These are phyloP conservation scores for Brachionus angularis DNA, from an alignment of 1,140 invertebrate genomes.

Conservation along the genomic window DNA sequence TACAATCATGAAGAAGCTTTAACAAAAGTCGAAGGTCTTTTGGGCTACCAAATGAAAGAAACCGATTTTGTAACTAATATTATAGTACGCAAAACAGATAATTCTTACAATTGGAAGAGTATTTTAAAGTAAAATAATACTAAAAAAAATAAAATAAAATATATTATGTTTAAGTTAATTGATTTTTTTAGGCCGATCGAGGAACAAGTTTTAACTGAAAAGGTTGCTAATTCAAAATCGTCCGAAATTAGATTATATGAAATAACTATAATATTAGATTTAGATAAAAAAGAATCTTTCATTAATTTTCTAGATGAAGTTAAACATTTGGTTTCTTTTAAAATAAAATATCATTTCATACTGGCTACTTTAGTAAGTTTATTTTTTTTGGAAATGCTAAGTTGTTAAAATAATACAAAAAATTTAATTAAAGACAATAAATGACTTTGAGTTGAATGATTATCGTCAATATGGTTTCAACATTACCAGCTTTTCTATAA, in stretches of 20 bases:
- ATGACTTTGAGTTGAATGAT: background rate
- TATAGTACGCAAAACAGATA: slow-evolving; percentile 13
- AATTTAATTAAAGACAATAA: slow-evolving; percentile 2
- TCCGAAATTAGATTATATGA: slow-evolving; percentile 5
- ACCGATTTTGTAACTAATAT: slow-evolving; percentile 27
- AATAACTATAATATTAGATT: slow-evolving; percentile 23
- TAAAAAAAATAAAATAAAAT: background rate
- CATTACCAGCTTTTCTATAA: slow-evolving; percentile 36
- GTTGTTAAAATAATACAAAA: too few species aligned
- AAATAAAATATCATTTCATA: slow-evolving; percentile 31
- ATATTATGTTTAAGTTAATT: background rate
- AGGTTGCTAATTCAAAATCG: background rate
- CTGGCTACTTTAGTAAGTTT: slow-evolving; percentile 31
- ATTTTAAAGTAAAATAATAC: background rate
- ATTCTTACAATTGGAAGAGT: background rate
- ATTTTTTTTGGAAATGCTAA: too few species aligned
- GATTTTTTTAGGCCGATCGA: slow-evolving; percentile 19
- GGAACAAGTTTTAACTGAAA: background rate
- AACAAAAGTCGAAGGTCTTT: slow-evolving; percentile 22
- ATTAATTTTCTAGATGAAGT: slow-evolving; percentile 26
- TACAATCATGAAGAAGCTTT: slow-evolving; percentile 76
- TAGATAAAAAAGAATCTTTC: background rate
- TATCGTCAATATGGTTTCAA: slow-evolving; percentile 31
- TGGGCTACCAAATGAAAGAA: slow-evolving; percentile 26
- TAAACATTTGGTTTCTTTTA: background rate